A percentile compares a stretch with the other conserved stretches of the same genome.
These are phyloP conservation scores for Anoplopoma fimbria DNA, from an alignment of 2,113 vertebrate genomes.

Conservation along the genomic window DNA sequence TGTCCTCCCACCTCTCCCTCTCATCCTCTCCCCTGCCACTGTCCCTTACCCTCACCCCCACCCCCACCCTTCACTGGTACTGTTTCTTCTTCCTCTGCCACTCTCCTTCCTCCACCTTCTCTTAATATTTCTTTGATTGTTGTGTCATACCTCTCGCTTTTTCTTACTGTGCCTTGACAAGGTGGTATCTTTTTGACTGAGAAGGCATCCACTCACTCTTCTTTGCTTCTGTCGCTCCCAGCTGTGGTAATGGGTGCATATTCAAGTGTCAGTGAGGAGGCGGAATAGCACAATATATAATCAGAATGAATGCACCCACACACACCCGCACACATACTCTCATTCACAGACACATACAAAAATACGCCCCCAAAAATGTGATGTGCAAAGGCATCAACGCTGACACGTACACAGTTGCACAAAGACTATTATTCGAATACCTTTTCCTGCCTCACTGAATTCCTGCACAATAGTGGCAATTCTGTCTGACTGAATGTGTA, in stretches of 20 bases:
- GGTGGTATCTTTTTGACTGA: constrained; percentile 23
- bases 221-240: constrained; percentile 16
- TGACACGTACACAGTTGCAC: neutral
- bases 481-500: constrained; percentile 19
- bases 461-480: constrained; percentile 30
- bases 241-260: constrained; percentile 20
- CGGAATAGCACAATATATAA: constrained; percentile 53
- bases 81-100: neutral
- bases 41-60: neutral
- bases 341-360: constrained; percentile 45
- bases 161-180: constrained; percentile 14
- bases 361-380: constrained; percentile 11
- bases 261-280: constrained; percentile 46
- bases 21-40: neutral
- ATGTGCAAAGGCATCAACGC: constrained; percentile 35
- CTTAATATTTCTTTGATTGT: constrained; percentile 23
- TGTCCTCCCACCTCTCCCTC: neutral
- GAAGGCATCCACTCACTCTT: constrained; percentile 28
- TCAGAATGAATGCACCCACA: constrained; percentile 27
- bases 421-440: constrained; percentile 29
- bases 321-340: neutral
- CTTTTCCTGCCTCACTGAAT: constrained; percentile 36
- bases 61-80: neutral
- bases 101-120: neutral
- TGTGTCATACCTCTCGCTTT: constrained; percentile 6